Evolutionary conservation across 2,113 vertebrate species (phyloP).

Genomic region (Sterna hirundo): DNA sequence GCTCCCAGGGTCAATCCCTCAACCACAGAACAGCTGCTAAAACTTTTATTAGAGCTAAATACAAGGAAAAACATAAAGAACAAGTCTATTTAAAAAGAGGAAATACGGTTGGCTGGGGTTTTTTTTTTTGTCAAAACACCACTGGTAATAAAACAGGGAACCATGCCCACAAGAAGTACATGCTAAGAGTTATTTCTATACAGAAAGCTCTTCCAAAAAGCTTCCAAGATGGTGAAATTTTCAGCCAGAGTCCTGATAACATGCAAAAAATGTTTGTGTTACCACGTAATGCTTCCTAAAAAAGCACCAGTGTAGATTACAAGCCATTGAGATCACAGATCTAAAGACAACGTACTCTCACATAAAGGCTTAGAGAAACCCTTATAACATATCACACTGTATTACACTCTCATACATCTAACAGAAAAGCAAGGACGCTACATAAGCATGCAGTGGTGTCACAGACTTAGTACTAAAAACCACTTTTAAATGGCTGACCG

Average conservation of each 20-base stretch:
- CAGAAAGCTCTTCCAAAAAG: background rate
- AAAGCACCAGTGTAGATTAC: background rate
- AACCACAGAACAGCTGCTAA: slow-evolving; percentile 14
- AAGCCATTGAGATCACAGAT: background rate
- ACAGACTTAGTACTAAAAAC: background rate
- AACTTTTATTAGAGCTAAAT: background rate
- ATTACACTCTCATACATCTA: background rate
- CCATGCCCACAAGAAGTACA: background rate
- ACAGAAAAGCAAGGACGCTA: background rate
- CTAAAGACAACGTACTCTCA: background rate
- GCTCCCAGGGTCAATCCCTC: background rate
- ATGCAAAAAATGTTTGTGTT: background rate
- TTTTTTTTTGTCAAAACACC: background rate
- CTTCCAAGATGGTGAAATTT: background rate
- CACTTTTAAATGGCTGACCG: background rate
- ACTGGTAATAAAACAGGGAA: background rate
- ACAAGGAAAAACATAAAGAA: background rate
- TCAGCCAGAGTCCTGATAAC: background rate
- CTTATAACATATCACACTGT: too few relatives aligned
- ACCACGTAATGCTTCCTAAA: background rate
- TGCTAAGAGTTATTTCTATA: background rate
- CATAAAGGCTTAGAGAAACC: background rate
- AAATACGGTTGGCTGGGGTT: background rate
- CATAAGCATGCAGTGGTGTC: background rate
- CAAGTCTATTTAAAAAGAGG: background rate